phyloP scores from a whole-genome alignment of 64 coral and sea anemone genomes.

The Actinia tenebrosa region DNA sequence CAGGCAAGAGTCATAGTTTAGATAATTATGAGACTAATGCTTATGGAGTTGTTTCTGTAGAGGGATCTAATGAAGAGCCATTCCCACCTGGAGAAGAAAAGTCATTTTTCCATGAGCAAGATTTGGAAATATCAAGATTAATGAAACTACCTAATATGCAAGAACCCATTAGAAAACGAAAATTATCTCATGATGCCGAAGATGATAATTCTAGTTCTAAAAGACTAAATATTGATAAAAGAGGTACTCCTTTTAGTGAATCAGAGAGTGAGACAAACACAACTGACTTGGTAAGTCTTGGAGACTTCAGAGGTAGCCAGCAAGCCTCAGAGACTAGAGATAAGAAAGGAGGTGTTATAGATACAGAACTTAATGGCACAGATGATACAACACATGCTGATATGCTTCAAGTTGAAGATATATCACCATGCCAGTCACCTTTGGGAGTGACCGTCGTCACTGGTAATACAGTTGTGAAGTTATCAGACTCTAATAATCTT shows the following conservation, averaged over 20 bases:
- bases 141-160: constrained; percentile 63
- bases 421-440: constrained; percentile 87
- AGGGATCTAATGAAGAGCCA: constrained; percentile 76
- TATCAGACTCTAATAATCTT: constrained; percentile 32
- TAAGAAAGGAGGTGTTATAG: background rate
- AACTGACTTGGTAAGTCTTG: background rate
- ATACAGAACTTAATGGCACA: background rate
- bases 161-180: constrained; percentile 69
- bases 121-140: constrained; percentile 42
- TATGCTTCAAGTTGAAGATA: constrained; percentile 86
- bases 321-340: background rate
- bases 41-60: constrained; percentile 43
- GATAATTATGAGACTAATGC: constrained; percentile 27
- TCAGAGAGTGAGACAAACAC: constrained; percentile 10
- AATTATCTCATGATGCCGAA: constrained; percentile 76
- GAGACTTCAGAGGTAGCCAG: constrained; percentile 5
- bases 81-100: constrained; percentile 75
- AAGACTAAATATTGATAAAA: constrained; percentile 73
- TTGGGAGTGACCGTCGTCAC: constrained; percentile 18
- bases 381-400: constrained; percentile 1
- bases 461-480: background rate
- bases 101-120: constrained; percentile 65
- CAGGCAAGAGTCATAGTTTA: background rate
- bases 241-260: constrained; percentile 49
- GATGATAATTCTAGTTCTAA: constrained; percentile 44